Conservation (phyloP, 2,797 vertebrate species). For the Aulostomus chinensis region DNA sequence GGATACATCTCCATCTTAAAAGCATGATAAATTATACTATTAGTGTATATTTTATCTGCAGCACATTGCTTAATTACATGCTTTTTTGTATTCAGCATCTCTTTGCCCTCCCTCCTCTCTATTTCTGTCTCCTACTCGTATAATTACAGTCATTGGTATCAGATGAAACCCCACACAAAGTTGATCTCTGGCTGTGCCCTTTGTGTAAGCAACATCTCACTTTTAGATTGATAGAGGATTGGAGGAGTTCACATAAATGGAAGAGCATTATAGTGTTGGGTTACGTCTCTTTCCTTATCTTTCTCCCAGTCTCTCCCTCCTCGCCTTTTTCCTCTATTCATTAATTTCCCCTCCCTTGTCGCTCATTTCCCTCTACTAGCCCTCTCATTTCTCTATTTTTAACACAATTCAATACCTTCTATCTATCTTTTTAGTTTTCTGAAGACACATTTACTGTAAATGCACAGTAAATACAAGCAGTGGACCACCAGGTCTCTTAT, state of each 20-base stretch:
- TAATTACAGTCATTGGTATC: constrained; percentile 70
- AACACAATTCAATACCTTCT: too few relatives aligned
- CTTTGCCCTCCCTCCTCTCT: constrained; percentile 1
- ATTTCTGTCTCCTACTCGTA: constrained; percentile 41
- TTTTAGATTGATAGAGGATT: constrained; percentile 64
- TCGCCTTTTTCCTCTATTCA: constrained; percentile 25
- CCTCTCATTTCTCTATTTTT: constrained; percentile 21
- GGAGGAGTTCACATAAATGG: constrained; percentile 68
- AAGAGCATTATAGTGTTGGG: constrained; percentile 60
- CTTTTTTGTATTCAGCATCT: constrained; percentile 32
- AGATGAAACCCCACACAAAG: constrained; percentile 72
- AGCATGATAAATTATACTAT: constrained; percentile 45
- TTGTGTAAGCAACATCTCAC: constrained; percentile 66
- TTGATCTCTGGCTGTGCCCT: constrained; percentile 58
- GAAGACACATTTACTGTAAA: constrained; percentile 16
- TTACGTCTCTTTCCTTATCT: constrained; percentile 53
- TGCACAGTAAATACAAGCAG: constrained; percentile 19
- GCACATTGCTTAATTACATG: constrained; percentile 39
- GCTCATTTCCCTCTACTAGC: constrained; percentile 16
- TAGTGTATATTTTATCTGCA: constrained; percentile 35
- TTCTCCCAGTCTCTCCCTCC: constrained; percentile 13
- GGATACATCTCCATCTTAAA: constrained; percentile 12
- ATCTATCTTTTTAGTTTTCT: constrained; percentile 3
- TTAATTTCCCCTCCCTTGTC: constrained; percentile 18
- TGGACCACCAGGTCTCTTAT: constrained; percentile 49